Conservation (phyloP, 2,113 vertebrate species). For the Sisor rabdophorus region DNA sequence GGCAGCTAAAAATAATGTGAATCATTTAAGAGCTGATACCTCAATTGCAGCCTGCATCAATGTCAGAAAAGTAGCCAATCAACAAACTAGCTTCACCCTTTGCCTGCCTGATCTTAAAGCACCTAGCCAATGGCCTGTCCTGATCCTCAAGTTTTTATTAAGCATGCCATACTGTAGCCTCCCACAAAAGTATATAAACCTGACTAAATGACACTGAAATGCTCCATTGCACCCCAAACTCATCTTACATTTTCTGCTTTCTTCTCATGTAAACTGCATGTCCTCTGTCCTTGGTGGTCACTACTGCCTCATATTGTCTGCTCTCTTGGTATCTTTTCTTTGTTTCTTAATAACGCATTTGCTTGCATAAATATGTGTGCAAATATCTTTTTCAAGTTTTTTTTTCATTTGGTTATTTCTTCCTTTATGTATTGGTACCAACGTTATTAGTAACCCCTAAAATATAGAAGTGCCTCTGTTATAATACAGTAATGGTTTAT, state of each 20-base stretch:
- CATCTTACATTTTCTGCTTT: constrained; percentile 27
- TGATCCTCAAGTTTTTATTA: constrained; percentile 23
- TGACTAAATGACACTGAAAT: constrained; percentile 56
- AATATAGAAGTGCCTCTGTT: constrained; percentile 22
- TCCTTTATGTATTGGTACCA: constrained; percentile 37
- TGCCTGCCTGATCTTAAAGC: constrained; percentile 38
- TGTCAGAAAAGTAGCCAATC: constrained; percentile 57
- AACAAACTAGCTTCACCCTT: constrained; percentile 33
- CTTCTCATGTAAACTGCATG: constrained; percentile 59
- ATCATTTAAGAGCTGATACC: constrained; percentile 56
- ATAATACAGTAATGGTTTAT: constrained; percentile 32
- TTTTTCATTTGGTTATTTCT: constrained; percentile 55
- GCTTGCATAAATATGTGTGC: constrained; percentile 44
- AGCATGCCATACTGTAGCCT: constrained; percentile 60
- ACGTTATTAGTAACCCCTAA: constrained; percentile 36
- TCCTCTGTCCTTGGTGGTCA: constrained; percentile 31
- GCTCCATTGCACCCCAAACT: constrained; percentile 44
- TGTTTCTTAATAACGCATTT: constrained; percentile 37
- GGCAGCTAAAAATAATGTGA: constrained; percentile 53
- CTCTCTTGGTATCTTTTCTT: neutral
- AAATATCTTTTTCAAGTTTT: constrained; percentile 48
- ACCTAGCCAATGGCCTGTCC: constrained; percentile 41
- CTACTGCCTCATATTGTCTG: constrained; percentile 25
- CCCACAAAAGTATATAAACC: constrained; percentile 40
- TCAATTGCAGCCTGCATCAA: constrained; percentile 99